phyloP scores from a whole-genome alignment of 2,888 invertebrate species.

The Tenodera sinensis region DNA sequence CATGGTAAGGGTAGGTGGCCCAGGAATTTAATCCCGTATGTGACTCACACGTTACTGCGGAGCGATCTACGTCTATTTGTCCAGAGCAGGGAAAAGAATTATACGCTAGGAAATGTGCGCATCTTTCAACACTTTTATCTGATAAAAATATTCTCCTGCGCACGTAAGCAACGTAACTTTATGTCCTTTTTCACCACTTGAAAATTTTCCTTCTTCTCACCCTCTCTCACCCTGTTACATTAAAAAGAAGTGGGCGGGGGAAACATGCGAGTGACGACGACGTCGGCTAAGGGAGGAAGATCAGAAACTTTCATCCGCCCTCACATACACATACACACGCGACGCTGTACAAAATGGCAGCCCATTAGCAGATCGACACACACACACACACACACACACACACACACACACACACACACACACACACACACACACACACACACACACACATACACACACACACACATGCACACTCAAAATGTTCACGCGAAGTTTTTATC shows the following conservation, averaged over 20 bases:
- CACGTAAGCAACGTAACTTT: background rate
- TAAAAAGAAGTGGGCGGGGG: background rate
- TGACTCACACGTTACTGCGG: too few species aligned
- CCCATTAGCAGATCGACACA: background rate
- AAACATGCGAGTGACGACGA: background rate
- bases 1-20: too few species aligned
- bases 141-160: too few species aligned
- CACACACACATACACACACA: too few species aligned
- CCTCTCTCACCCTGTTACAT: background rate
- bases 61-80: too few species aligned
- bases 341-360: background rate
- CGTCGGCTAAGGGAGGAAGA: background rate
- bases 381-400: background rate
- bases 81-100: background rate
- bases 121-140: background rate
- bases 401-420: too few species aligned
- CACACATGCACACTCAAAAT: background rate
- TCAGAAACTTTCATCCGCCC: background rate
- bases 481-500: constrained; percentile 11
- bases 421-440: too few species aligned
- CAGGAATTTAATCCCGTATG: too few species aligned
- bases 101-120: background rate
- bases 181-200: background rate
- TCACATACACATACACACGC: background rate
- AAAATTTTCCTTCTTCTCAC: background rate